Evolutionary conservation across 2,888 invertebrate genomes (phyloP), one percentile per base, ranked within the genome.

Genomic region (Teleogryllus oceanicus): DNA sequence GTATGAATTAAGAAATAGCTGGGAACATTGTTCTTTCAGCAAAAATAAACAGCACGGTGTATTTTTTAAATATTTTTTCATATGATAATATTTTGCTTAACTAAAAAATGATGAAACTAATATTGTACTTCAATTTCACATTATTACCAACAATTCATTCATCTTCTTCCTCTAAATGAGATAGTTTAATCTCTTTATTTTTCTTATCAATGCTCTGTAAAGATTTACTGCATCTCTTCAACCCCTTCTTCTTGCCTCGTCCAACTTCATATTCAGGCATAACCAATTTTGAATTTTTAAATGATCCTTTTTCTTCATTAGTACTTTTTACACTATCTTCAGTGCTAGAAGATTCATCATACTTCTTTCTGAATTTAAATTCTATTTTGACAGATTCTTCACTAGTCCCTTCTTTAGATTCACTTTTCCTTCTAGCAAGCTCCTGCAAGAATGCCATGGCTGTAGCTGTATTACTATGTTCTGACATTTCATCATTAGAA

Each of bases 181-280:
- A 88, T 49, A 92, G 85, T 83, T 88, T 90, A 37, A 92, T 84
- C 83, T 89, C 87, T 82, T 85, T 86, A 24, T 83, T 84, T 2
- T 76, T 24, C 16, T 5, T 75, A 79, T 82, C 78, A 24, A 16
- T 49, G 20, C 1, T 50, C 16, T n/a, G 24, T 20, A 24, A n/a
- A 11, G 24, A 21, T 18, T 20, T 78, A 16, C 50, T 20, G 16
- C 13, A 37, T 74, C 83, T 86, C 85, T 88, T 89, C 81, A 88
- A 90, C 80, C 88, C 88, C 84, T 88, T 90, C 83, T 88, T 89
- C 78, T 87, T 87, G 83, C 90, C 90, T 83, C 90, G 89, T 0
- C 95, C 95, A 80, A 95, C 91, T 20, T 94, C 91, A 89, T 95
- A 95, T 84, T 95, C 95, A 0, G 95, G 95, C 93, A 95, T 93